Evolutionary conservation across 2,797 vertebrate species (phyloP).

Genomic region (Hyperoplus lanceolatus): DNA sequence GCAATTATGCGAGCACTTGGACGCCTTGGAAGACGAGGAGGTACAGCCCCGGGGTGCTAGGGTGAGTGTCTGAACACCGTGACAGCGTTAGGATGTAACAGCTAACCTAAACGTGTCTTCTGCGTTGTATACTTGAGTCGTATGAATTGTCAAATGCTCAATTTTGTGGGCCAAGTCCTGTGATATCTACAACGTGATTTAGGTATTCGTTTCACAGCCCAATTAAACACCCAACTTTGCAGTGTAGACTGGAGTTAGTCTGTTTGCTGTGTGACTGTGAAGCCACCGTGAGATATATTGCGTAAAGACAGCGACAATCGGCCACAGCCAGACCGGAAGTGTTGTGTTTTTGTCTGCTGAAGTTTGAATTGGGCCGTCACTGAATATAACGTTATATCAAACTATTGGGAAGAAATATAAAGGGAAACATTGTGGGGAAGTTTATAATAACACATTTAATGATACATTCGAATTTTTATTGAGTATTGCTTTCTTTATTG

Average conservation of each 20-base stretch:
- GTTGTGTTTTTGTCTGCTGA: conserved; percentile 10
- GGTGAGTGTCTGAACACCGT: conserved; percentile 86
- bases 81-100: not conserved
- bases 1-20: conserved; percentile 87
- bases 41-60: conserved; percentile 93
- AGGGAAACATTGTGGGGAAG: fast-evolving
- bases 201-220: not conserved
- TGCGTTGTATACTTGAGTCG: too few relatives aligned
- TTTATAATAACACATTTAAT: fast-evolving
- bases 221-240: not conserved
- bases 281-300: conserved; percentile 22
- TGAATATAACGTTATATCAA: not conserved
- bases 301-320: conserved; percentile 15
- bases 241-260: not conserved
- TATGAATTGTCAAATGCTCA: too few relatives aligned
- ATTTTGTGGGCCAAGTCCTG: not conserved
- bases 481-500: not conserved
- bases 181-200: not conserved
- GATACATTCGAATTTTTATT: fast-evolving
- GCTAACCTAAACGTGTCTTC: not conserved
- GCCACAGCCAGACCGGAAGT: conserved; percentile 56
- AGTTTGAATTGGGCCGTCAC: conserved; percentile 38
- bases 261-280: not conserved
- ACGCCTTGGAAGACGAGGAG: conserved; percentile 96
- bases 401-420: fast-evolving